A percentile compares a stretch with the other conserved stretches of the same genome.
These are phyloP conservation scores for Drosophila pegasa DNA, from an alignment of 2,888 invertebrate species.

Conservation along the genomic window DNA sequence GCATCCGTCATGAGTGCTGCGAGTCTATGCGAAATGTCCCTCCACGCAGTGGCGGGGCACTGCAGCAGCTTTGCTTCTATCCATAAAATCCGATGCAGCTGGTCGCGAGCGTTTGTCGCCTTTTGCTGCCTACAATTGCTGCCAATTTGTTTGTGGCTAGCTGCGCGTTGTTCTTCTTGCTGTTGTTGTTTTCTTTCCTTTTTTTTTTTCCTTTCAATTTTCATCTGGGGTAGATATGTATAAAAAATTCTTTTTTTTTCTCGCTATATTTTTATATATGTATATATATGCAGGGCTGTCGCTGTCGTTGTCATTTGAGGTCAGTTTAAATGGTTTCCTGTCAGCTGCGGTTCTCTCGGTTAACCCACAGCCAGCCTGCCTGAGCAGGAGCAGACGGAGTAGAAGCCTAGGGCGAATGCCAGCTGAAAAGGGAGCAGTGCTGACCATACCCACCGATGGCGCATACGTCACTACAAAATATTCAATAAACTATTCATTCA, in stretches of 20 bases:
- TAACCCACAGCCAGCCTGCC: slow-evolving; percentile 53
- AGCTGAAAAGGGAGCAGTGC: slow-evolving; percentile 12
- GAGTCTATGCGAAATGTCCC: slow-evolving; percentile 14
- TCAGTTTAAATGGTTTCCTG: slow-evolving; percentile 82
- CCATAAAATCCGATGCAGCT: slow-evolving; percentile 42
- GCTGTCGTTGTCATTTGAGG: slow-evolving; percentile 79
- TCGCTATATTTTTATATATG: slow-evolving; percentile 24
- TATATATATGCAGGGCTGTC: slow-evolving; percentile 40
- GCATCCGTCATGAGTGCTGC: slow-evolving; percentile 38
- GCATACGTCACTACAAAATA: slow-evolving; percentile 65
- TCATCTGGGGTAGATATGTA: slow-evolving; percentile 58
- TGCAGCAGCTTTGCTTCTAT: background rate
- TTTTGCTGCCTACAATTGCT: slow-evolving; percentile 75
- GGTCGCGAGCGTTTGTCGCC: slow-evolving; percentile 70
- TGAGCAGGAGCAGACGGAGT: slow-evolving; percentile 9
- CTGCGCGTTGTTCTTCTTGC: slow-evolving; percentile 43
- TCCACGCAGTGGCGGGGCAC: slow-evolving; percentile 7
- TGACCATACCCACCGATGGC: slow-evolving; percentile 47
- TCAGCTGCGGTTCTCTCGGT: slow-evolving; percentile 76
- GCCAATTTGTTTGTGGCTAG: slow-evolving; percentile 77
- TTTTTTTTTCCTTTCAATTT: slow-evolving; percentile 31
- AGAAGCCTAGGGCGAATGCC: slow-evolving; percentile 15
- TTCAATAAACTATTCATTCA: slow-evolving; percentile 77
- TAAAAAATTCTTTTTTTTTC: slow-evolving; percentile 19
- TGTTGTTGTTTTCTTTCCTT: slow-evolving; percentile 9